phyloP scores from a whole-genome alignment of 2,888 invertebrate genomes.

The Polydrusus tereticollis region DNA sequence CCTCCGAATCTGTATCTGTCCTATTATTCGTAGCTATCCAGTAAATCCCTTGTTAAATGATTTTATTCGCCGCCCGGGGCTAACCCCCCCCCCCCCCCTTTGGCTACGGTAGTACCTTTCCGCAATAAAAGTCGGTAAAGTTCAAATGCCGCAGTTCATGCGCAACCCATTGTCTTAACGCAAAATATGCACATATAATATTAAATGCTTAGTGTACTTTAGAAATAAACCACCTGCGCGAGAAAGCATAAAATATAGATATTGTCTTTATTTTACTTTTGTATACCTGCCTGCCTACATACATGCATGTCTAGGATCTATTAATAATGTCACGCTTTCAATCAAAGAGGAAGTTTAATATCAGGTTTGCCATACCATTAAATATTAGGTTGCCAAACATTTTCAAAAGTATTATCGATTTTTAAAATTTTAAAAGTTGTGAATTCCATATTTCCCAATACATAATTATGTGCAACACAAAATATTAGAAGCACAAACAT shows the following conservation, averaged over 20 bases:
- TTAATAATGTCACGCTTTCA: conserved; percentile 17
- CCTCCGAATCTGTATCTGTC: no score
- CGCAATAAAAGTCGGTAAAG: conserved; percentile 8
- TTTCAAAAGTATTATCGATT: not conserved
- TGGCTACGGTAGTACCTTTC: no score
- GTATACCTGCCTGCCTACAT: conserved; percentile 16
- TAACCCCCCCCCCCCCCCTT: no score
- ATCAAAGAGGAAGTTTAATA: conserved; percentile 14
- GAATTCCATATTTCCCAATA: not conserved
- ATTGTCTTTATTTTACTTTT: conserved; percentile 23
- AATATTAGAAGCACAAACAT: not conserved
- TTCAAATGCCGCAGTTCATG: conserved; percentile 21
- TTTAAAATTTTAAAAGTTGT: not conserved
- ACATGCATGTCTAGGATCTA: conserved; percentile 20
- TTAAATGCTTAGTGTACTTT: conserved; percentile 31
- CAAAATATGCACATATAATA: conserved; percentile 19
- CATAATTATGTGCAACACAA: not conserved
- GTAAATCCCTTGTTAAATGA: no score
- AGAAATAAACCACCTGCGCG: conserved; percentile 39
- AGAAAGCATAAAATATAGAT: conserved; percentile 16
- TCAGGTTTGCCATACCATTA: conserved; percentile 1
- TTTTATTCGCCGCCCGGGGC: no score
- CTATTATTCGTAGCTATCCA: no score
- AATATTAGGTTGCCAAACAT: not conserved
- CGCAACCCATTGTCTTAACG: conserved; percentile 21